Evolutionary conservation across 92 coral and sea anemone species (phyloP).

Genomic region (Metridium senile): DNA sequence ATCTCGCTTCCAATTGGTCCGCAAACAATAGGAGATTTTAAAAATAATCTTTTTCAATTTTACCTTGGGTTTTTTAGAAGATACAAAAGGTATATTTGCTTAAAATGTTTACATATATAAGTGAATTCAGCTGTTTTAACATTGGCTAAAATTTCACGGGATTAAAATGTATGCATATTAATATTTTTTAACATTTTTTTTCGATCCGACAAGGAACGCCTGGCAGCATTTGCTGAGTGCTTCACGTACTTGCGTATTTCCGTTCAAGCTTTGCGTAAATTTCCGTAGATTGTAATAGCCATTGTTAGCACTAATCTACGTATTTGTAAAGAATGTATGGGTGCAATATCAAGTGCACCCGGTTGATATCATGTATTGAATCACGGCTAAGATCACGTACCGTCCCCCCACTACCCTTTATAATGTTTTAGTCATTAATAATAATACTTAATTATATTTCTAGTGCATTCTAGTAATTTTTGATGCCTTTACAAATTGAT

Average conservation of each 20-base stretch:
- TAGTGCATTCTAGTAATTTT: too few relatives aligned
- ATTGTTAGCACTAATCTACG: background rate
- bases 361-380: background rate
- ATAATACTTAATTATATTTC: too few relatives aligned
- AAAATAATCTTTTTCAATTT: constrained; percentile 1
- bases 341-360: background rate
- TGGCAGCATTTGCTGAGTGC: background rate
- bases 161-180: background rate
- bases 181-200: too few relatives aligned
- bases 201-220: background rate
- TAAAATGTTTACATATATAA: background rate
- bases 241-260: background rate
- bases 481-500: too few relatives aligned
- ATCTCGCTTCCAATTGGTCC: constrained; percentile 57
- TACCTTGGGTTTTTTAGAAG: background rate
- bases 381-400: background rate
- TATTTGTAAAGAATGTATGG: background rate
- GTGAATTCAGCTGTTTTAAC: background rate
- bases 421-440: too few relatives aligned
- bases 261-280: background rate
- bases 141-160: background rate
- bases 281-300: background rate
- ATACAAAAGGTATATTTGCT: background rate
- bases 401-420: too few relatives aligned
- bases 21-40: constrained; percentile 46